These are phyloP conservation scores for Entomobrya multifasciata DNA, from an alignment of 2,888 invertebrate genomes.

Conservation along the genomic window DNA sequence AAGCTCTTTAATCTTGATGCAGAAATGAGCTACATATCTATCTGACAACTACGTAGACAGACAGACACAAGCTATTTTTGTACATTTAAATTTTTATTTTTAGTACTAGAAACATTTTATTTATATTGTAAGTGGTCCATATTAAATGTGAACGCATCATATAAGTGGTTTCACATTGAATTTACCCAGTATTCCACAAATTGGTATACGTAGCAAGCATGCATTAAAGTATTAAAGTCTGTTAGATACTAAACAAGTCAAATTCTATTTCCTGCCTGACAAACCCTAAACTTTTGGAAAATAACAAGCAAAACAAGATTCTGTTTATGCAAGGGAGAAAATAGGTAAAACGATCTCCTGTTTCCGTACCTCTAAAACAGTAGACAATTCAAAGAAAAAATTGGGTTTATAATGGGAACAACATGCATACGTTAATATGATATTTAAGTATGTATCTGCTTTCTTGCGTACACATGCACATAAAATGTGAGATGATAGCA, in stretches of 20 bases:
- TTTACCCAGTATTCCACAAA: background rate
- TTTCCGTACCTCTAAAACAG: background rate
- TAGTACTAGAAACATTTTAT: background rate
- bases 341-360: conserved; percentile 17
- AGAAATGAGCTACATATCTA: conserved; percentile 4
- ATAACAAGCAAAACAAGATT: conserved; percentile 18
- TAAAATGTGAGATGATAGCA: background rate
- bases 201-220: background rate
- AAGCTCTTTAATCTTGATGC: conserved; percentile 21
- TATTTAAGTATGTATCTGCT: background rate
- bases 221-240: too few relatives aligned
- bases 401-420: background rate
- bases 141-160: background rate
- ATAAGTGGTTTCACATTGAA: conserved; percentile 21
- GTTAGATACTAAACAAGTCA: conserved; percentile 12
- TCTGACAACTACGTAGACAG: background rate
- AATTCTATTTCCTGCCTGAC: conserved; percentile 51
- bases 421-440: background rate
- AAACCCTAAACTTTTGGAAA: conserved; percentile 5
- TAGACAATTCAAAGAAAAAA: background rate
- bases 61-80: background rate
- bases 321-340: background rate
- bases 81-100: background rate
- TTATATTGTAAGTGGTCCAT: too few relatives aligned
- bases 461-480: background rate